These are phyloP conservation scores for Lymantria monacha DNA, from an alignment of 2,888 invertebrate species.

Conservation along the genomic window DNA sequence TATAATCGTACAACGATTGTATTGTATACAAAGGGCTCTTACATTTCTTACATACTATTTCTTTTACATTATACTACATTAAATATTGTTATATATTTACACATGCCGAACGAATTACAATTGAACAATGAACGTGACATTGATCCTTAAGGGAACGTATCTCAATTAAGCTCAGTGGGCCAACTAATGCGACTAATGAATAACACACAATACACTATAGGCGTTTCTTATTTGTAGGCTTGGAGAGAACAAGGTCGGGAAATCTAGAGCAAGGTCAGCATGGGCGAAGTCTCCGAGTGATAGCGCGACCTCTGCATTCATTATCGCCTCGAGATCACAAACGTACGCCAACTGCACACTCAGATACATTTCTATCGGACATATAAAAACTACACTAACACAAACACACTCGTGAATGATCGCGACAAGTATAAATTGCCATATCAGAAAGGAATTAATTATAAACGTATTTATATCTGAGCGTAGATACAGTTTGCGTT, in stretches of 20 bases:
- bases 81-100: too few species aligned
- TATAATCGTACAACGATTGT: too few species aligned
- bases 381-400: conserved; percentile 8
- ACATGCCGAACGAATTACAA: conserved; percentile 2
- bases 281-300: conserved; percentile 67
- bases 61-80: too few species aligned
- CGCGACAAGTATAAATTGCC: conserved; percentile 11
- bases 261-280: conserved; percentile 74
- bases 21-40: too few species aligned
- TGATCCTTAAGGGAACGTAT: conserved; percentile 54
- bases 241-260: conserved; percentile 67
- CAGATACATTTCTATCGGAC: conserved; percentile 19
- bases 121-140: conserved; percentile 34
- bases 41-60: too few species aligned
- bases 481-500: not conserved
- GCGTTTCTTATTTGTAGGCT: conserved; percentile 55
- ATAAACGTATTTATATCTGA: conserved; percentile 8
- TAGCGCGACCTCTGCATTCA: conserved; percentile 72
- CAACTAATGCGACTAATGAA: conserved; percentile 59
- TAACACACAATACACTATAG: conserved; percentile 50
- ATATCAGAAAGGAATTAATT: conserved; percentile 13
- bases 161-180: conserved; percentile 61
- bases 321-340: conserved; percentile 58
- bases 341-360: conserved; percentile 31
- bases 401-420: conserved; percentile 12